Conservation (phyloP, 2,797 vertebrate species). For the Vespertilio murinus region DNA sequence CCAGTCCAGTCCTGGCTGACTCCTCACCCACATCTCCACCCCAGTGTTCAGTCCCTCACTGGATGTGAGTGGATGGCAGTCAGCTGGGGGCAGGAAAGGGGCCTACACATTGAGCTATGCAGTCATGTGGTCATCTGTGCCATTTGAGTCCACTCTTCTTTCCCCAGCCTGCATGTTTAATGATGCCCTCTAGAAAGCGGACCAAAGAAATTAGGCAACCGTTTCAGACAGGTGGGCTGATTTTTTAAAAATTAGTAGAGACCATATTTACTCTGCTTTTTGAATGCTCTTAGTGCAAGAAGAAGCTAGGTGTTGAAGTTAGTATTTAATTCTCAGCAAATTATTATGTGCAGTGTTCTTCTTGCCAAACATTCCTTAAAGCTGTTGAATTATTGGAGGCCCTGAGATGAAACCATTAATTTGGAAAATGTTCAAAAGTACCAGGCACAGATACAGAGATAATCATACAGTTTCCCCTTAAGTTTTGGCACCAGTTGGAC, state of each 20-base stretch:
- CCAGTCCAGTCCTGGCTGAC: not conserved
- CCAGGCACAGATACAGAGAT: not conserved
- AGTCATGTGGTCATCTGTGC: not conserved
- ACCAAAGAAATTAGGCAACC: not conserved
- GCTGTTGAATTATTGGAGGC: not conserved
- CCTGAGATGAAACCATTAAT: slow-evolving; percentile 3
- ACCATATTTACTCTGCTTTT: not conserved
- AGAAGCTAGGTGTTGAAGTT: not conserved
- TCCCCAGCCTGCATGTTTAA: not conserved
- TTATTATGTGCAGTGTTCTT: not conserved
- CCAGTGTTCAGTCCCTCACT: not conserved
- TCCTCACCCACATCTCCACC: not conserved
- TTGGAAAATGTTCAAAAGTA: not conserved
- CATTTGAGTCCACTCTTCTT: slow-evolving; percentile 2
- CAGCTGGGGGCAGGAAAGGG: not conserved
- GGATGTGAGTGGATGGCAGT: not conserved
- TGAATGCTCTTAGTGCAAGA: not conserved
- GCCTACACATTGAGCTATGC: slow-evolving; percentile 57
- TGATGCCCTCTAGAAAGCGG: not conserved
- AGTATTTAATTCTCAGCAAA: slow-evolving; percentile 31
- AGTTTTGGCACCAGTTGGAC: not conserved
- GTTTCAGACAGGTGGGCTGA: not conserved
- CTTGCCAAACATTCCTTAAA: slow-evolving; percentile 12
- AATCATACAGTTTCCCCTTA: not conserved
- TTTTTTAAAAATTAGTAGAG: not conserved